Conservation (phyloP, 2,797 vertebrate genomes). For the Phaenicophaeus curvirostris region DNA sequence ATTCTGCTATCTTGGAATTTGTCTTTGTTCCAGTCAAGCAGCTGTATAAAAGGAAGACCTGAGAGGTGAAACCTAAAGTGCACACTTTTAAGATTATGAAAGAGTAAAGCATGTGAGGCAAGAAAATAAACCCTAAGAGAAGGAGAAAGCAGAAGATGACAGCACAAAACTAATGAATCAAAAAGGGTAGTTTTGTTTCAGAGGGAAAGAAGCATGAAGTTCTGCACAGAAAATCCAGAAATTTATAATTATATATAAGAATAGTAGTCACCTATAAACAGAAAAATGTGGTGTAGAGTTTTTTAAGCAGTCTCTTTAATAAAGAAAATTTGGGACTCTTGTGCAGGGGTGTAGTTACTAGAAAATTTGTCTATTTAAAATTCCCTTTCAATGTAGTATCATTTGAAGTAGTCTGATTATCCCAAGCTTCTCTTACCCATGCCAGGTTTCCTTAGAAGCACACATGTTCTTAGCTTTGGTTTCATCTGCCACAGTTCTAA, state of each 20-base stretch:
- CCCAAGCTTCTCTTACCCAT: constrained; percentile 82
- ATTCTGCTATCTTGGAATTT: background rate
- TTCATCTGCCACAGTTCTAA: constrained; percentile 78
- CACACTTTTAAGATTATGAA: background rate
- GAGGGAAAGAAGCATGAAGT: background rate
- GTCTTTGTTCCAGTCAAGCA: background rate
- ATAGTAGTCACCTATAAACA: background rate
- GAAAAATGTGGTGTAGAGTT: background rate
- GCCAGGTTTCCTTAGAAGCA: constrained; percentile 91
- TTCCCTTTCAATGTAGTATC: background rate
- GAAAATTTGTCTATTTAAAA: background rate
- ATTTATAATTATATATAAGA: background rate
- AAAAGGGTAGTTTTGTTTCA: background rate
- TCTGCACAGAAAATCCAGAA: background rate
- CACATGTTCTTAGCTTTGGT: constrained; percentile 84
- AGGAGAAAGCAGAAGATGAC: background rate
- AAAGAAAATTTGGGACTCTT: background rate
- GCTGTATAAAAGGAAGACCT: background rate
- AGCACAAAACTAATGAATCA: background rate
- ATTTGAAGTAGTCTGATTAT: background rate
- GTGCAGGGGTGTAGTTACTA: background rate
- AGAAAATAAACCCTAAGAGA: background rate
- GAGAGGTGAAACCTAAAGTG: background rate
- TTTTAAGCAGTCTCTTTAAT: background rate
- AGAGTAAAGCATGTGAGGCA: background rate